Evolutionary conservation across 2,888 invertebrate species (phyloP).

Genomic region (Anaspis maculata): DNA sequence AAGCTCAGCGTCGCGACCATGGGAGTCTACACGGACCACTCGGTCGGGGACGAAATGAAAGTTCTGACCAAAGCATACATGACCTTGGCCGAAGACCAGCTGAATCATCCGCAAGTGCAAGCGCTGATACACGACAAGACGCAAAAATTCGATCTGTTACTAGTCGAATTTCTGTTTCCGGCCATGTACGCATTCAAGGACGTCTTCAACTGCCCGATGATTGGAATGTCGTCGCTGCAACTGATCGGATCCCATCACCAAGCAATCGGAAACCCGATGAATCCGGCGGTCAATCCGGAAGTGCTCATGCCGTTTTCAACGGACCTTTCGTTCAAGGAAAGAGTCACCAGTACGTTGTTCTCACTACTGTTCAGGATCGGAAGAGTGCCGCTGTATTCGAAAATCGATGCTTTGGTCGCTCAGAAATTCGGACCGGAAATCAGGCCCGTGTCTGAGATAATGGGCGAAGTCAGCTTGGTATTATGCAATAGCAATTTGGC

Average conservation of each 20-base stretch:
- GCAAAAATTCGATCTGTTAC: conserved; percentile 29
- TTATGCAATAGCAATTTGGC: conserved; percentile 25
- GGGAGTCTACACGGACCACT: conserved; percentile 9
- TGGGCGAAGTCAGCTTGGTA: conserved; percentile 24
- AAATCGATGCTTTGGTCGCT: conserved; percentile 17
- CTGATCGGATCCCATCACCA: conserved; percentile 21
- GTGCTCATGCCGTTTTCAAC: conserved; percentile 23
- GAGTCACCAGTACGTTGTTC: conserved; percentile 21
- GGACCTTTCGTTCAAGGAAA: conserved; percentile 25
- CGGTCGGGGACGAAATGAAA: conserved; percentile 13
- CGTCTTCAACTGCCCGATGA: conserved; percentile 32
- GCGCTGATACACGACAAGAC: conserved; percentile 25
- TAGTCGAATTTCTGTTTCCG: conserved; percentile 30
- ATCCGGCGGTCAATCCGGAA: conserved; percentile 34
- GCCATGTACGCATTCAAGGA: conserved; percentile 29
- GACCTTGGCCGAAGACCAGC: conserved; percentile 14
- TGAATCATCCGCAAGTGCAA: conserved; percentile 24
- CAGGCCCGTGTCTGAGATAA: conserved; percentile 19
- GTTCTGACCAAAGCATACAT: conserved; percentile 11
- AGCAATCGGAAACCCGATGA: conserved; percentile 29
- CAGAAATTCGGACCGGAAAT: conserved; percentile 22
- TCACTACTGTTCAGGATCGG: conserved; percentile 12
- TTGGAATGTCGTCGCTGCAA: conserved; percentile 31
- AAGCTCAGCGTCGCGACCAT: conserved; percentile 8
- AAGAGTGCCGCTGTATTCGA: conserved; percentile 7